Base-by-base conservation (phyloP, 2,113 vertebrate species). In the Bubalus kerabau region DNA sequence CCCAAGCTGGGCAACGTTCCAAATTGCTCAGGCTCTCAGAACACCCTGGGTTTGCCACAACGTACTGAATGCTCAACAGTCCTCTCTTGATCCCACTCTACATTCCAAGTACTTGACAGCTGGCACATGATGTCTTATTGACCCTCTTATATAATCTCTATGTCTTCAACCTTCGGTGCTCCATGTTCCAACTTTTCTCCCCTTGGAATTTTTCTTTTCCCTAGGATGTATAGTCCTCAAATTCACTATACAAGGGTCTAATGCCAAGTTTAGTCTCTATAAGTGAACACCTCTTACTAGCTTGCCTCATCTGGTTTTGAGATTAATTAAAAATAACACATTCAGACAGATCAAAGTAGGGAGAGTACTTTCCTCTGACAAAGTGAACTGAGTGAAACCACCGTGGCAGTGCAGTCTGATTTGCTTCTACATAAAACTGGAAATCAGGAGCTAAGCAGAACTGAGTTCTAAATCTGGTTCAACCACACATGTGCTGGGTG, bases 371-470 rank as follows among this genome's bases (percentile, higher is more conserved):
- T 93, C 91, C 76, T 94, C 56, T 91, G 87, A 94, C 67, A 97
- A 84, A 95, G 36, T 59, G 40, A 92, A 89, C 28, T 24, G 59
- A 91, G 23, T 85, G 71, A 94, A 67, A 81, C 76, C 14, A 56
- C 54, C 8, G 0, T 84, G 83, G 89, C n/a, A 32, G 82, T 40
- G 32, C 60, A 62, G 32, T 52, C 8, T n/a, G 62, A 40, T 96
- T 87, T 96, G 60, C 78, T 86, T 95, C n/a, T 48, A 57, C 85
- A 95, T 82, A 93, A 91, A 95, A 76, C 28, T 94, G 62, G 90
- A 94, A 90, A 90, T 76, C 60, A 50, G 78, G 30, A 96, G 85
- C 91, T 97, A 93, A 95, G 94, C 52, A 90, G 97, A 94, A 81
- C 85, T n/a, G 26, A 76, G 59, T 80, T 94, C 94, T 89, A 96